Conservation (phyloP, 2,888 invertebrate species). For the Agrypnus murinus region DNA sequence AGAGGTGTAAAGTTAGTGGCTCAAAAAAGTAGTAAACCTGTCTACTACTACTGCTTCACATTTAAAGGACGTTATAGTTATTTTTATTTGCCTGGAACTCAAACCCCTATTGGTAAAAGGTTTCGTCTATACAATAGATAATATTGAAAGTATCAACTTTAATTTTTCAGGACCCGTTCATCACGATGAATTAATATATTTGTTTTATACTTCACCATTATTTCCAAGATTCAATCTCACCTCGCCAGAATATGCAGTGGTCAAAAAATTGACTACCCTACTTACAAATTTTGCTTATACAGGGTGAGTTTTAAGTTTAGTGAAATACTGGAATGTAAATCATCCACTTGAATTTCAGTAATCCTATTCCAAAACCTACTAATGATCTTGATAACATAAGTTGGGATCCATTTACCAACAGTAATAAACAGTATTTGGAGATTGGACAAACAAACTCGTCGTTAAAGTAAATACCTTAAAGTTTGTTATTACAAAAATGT, state of each 20-base stretch:
- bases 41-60: too few relatives aligned
- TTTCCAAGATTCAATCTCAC: background rate
- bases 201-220: background rate
- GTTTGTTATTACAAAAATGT: too few relatives aligned
- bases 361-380: conserved; percentile 69
- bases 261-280: too few relatives aligned
- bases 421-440: conserved; percentile 67
- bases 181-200: background rate
- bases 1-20: too few relatives aligned
- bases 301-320: conserved; percentile 67
- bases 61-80: too few relatives aligned
- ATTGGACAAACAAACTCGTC: conserved; percentile 67
- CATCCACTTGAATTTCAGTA: conserved; percentile 66
- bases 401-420: conserved; percentile 67
- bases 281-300: too few relatives aligned
- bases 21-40: too few relatives aligned
- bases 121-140: too few relatives aligned
- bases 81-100: background rate
- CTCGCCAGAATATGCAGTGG: conserved; percentile 64
- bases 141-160: too few relatives aligned
- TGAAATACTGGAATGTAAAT: background rate
- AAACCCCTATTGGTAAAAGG: background rate
- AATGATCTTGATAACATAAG: conserved; percentile 63
- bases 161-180: too few relatives aligned
- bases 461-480: too few relatives aligned